phyloP scores from a whole-genome alignment of 1,140 invertebrate species.

The Solenopsis invicta region DNA sequence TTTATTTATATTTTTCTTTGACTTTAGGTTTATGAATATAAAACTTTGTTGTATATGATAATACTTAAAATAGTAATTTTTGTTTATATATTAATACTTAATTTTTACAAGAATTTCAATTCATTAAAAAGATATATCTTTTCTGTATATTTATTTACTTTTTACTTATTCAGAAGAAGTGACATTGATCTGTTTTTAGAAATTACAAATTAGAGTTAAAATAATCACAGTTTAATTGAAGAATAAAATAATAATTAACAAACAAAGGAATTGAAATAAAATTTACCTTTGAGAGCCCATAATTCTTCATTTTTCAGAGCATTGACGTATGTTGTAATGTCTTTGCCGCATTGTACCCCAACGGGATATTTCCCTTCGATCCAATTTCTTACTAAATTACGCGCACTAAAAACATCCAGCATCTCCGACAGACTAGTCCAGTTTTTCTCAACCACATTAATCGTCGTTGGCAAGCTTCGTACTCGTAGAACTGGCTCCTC shows the following conservation, averaged over 20 bases:
- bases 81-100: not conserved
- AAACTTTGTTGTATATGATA: not conserved
- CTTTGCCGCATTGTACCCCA: constrained; percentile 86
- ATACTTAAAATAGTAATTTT: not conserved
- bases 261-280: constrained; percentile 11
- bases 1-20: too few species aligned
- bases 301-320: constrained; percentile 88
- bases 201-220: constrained; percentile 15
- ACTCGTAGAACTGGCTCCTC: constrained; percentile 70
- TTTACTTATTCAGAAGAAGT: not conserved
- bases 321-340: constrained; percentile 89
- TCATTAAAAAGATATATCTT: constrained; percentile 22
- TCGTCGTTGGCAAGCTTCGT: constrained; percentile 74
- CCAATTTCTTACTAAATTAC: constrained; percentile 85
- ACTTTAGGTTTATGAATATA: not conserved
- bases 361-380: constrained; percentile 78
- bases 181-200: not conserved
- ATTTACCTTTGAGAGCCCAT: constrained; percentile 93
- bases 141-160: not conserved
- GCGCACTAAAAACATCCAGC: constrained; percentile 86
- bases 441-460: constrained; percentile 57
- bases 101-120: not conserved
- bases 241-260: not conserved
- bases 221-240: not conserved
- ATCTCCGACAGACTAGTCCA: constrained; percentile 83